Evolutionary conservation across 1,140 invertebrate species (phyloP).

Genomic region (Acromyrmex echinatior): DNA sequence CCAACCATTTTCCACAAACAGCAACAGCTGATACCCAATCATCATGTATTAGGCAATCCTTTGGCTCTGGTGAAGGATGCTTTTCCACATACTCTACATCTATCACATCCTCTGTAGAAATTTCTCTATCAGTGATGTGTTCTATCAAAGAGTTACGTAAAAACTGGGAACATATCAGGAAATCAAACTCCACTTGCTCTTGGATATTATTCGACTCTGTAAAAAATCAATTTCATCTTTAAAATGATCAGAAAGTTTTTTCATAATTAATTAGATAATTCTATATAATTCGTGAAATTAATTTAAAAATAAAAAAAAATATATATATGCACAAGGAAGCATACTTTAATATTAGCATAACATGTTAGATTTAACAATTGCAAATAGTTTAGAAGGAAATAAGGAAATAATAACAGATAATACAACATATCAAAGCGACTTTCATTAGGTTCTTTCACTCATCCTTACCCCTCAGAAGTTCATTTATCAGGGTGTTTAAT

Average conservation of each 20-base stretch:
- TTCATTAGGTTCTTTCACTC: background rate
- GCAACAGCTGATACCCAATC: slow-evolving; percentile 97
- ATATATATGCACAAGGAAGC: background rate
- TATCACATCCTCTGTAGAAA: slow-evolving; percentile 92
- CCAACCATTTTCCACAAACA: slow-evolving; percentile 91
- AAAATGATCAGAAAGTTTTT: background rate
- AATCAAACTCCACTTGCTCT: slow-evolving; percentile 94
- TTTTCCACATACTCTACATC: slow-evolving; percentile 96
- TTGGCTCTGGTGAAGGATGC: slow-evolving; percentile 94
- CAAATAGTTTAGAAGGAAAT: background rate
- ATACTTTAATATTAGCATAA: background rate
- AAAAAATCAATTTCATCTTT: slow-evolving; percentile 40
- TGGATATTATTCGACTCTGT: slow-evolving; percentile 81
- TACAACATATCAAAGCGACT: background rate
- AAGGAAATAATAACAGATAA: background rate
- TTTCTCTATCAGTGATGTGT: slow-evolving; percentile 89
- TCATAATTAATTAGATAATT: slow-evolving; percentile 3
- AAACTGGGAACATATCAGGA: slow-evolving; percentile 94
- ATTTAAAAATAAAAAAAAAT: background rate
- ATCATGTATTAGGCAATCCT: slow-evolving; percentile 96
- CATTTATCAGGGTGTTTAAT: slow-evolving; percentile 94
- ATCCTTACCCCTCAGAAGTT: slow-evolving; percentile 90
- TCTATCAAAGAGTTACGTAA: slow-evolving; percentile 90
- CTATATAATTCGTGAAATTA: slow-evolving; percentile 31
- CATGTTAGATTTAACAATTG: background rate